These are phyloP conservation scores for Tonatia bakeri DNA, from an alignment of 2,113 vertebrate species.

Conservation along the genomic window DNA sequence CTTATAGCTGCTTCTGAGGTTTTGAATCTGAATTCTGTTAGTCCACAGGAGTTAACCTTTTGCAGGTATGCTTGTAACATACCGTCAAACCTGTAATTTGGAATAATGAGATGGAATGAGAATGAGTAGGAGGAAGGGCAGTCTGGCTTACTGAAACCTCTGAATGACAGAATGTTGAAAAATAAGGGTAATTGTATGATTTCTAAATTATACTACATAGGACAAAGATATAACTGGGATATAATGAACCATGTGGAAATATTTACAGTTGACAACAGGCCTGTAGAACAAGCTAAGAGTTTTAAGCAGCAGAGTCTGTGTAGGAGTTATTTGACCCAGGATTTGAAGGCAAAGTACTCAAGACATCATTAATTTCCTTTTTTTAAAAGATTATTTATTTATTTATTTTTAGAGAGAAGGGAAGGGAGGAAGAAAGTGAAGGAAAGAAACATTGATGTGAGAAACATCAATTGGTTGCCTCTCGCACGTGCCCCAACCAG, in stretches of 20 bases:
- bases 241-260: constrained; percentile 13
- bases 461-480: background rate
- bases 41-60: background rate
- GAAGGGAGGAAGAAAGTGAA: too few species aligned
- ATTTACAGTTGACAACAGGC: background rate
- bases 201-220: constrained; percentile 41
- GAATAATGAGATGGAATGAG: background rate
- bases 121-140: constrained; percentile 25
- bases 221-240: background rate
- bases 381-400: too few species aligned
- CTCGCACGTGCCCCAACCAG: too few species aligned
- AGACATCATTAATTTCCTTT: constrained; percentile 12
- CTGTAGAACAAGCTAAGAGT: background rate
- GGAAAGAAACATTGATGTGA: background rate
- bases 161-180: constrained; percentile 45
- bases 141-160: background rate
- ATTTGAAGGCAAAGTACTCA: background rate
- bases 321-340: background rate
- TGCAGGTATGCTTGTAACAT: background rate
- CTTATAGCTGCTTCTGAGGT: background rate
- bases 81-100: background rate
- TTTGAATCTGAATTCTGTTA: constrained; percentile 4
- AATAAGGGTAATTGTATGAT: constrained; percentile 33
- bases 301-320: background rate
- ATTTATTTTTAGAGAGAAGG: too few species aligned